Conservation (phyloP, 1,140 invertebrate genomes). For the Coboldia fuscipes region DNA sequence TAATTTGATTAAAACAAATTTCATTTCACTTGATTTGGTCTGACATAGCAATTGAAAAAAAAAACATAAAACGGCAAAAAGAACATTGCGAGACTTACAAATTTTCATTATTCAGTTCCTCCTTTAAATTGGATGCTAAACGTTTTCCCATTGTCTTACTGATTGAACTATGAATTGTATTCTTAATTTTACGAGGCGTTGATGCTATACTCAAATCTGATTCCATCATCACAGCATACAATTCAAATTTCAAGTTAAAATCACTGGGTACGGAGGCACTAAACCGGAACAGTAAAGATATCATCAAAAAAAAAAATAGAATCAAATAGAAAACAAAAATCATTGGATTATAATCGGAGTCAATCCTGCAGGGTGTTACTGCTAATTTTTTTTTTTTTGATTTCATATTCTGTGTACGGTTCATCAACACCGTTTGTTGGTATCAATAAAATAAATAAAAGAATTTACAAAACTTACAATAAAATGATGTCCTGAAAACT, state of each 20-base stretch:
- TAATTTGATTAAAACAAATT: too few species aligned
- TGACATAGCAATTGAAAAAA: constrained; percentile 1
- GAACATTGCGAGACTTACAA: constrained; percentile 17
- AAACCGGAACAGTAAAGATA: constrained; percentile 10
- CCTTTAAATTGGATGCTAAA: constrained; percentile 28
- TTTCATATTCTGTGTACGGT: too few species aligned
- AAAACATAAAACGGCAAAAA: background rate
- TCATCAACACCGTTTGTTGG: too few species aligned
- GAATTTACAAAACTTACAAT: constrained; percentile 42
- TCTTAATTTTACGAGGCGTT: constrained; percentile 40
- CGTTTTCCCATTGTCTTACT: constrained; percentile 44
- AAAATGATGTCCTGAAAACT: constrained; percentile 44
- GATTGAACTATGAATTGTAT: constrained; percentile 45
- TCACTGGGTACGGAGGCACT: constrained; percentile 38
- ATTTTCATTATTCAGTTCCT: constrained; percentile 27
- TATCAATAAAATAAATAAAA: too few species aligned
- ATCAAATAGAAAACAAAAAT: background rate
- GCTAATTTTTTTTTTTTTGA: too few species aligned
- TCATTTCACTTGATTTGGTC: too few species aligned
- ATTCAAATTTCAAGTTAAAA: constrained; percentile 41
- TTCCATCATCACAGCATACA: constrained; percentile 43
- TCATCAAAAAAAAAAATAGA: constrained; percentile 4
- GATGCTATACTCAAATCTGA: constrained; percentile 46
- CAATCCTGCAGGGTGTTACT: too few species aligned
- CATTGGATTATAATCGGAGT: too few species aligned